These are phyloP conservation scores for Stratiomys singularior DNA, from an alignment of 2,888 invertebrate genomes.

Conservation along the genomic window DNA sequence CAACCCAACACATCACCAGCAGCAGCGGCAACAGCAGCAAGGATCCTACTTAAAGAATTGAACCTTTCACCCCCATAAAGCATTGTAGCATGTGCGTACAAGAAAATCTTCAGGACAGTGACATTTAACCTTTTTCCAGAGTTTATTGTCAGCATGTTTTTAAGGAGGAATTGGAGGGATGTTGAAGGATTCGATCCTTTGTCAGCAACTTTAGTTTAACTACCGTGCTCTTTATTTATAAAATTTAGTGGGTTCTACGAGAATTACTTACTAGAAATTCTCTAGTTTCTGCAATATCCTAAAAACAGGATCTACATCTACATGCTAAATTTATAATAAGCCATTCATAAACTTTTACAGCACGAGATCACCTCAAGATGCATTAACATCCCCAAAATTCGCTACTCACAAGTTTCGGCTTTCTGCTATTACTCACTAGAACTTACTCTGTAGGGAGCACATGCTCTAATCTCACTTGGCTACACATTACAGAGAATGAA, in stretches of 20 bases:
- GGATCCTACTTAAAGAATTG: slow-evolving; percentile 3
- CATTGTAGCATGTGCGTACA: slow-evolving; percentile 25
- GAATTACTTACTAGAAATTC: too few relatives aligned
- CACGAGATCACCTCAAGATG: too few relatives aligned
- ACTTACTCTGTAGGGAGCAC: slow-evolving; percentile 37
- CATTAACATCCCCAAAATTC: background rate
- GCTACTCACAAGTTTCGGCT: background rate
- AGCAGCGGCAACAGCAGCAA: background rate
- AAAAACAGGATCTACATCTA: too few relatives aligned
- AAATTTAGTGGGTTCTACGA: too few relatives aligned
- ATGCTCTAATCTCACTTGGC: slow-evolving; percentile 34
- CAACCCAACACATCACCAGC: background rate
- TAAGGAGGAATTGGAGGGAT: background rate
- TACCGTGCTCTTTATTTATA: background rate
- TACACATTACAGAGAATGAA: slow-evolving; percentile 26
- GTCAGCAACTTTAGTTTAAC: too few relatives aligned
- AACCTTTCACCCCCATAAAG: slow-evolving; percentile 35
- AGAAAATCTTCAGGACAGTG: slow-evolving; percentile 2
- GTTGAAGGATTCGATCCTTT: background rate
- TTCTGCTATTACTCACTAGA: background rate
- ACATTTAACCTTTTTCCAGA: background rate
- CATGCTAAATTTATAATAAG: too few relatives aligned
- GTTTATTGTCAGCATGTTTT: too few relatives aligned
- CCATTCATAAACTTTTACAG: too few relatives aligned
- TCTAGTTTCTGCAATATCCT: too few relatives aligned